These are phyloP conservation scores for Myopa testacea DNA, from an alignment of 2,888 invertebrate genomes.

Conservation along the genomic window DNA sequence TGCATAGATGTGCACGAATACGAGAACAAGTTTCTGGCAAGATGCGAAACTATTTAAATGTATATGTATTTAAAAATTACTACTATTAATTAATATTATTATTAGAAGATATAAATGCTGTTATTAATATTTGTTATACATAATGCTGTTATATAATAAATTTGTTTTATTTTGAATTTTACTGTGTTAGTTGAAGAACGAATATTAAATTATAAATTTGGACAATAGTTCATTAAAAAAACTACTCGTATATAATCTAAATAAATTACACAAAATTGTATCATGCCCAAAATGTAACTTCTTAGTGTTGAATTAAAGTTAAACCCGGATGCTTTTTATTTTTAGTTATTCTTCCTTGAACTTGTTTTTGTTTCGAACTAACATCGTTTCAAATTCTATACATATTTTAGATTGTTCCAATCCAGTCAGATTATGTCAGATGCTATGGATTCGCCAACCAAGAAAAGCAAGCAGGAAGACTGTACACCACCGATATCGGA, in stretches of 20 bases:
- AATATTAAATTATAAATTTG: conserved; percentile 33
- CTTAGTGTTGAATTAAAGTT: neutral
- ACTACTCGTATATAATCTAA: conserved; percentile 32
- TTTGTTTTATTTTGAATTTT: conserved; percentile 45
- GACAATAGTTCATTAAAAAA: conserved; percentile 36
- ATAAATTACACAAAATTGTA: conserved; percentile 50
- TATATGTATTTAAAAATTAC: conserved; percentile 50
- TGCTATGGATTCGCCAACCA: conserved; percentile 46
- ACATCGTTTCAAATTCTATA: neutral
- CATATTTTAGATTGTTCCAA: neutral
- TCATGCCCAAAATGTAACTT: conserved; percentile 40
- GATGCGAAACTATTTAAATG: conserved; percentile 42
- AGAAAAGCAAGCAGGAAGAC: conserved; percentile 39
- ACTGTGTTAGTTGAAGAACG: conserved; percentile 43
- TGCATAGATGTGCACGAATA: conserved; percentile 25
- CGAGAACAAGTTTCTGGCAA: conserved; percentile 41
- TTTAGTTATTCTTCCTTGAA: neutral
- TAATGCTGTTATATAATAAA: conserved; percentile 49
- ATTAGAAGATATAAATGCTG: conserved; percentile 46
- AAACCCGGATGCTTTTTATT: neutral
- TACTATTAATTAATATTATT: conserved; percentile 43
- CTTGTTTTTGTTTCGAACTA: neutral
- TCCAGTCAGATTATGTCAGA: conserved; percentile 52
- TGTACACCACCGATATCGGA: conserved; percentile 51
- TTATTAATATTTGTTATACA: conserved; percentile 50